Evolutionary conservation across 2,113 vertebrate genomes (phyloP).

Genomic region (Lathamus discolor): DNA sequence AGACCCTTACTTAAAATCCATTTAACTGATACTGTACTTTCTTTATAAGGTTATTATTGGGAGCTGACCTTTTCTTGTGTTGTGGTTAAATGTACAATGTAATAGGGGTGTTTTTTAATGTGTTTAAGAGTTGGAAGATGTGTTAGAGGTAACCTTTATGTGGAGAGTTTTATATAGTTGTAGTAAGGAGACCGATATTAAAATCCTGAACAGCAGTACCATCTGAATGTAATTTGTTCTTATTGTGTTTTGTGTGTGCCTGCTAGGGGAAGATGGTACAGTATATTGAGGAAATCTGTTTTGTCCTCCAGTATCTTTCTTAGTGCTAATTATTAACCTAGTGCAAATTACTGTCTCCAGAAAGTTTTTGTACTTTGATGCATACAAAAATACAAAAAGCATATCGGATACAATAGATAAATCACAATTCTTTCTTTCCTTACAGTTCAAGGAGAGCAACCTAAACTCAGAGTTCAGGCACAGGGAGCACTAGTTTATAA

Average conservation of each 20-base stretch:
- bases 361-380: neutral
- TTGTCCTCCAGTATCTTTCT: neutral
- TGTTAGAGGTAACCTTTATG: constrained; percentile 58
- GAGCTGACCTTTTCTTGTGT: constrained; percentile 55
- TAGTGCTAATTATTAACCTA: neutral
- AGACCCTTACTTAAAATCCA: constrained; percentile 58
- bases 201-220: constrained; percentile 29
- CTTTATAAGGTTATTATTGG: constrained; percentile 58
- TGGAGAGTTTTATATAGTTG: constrained; percentile 41
- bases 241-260: constrained; percentile 27
- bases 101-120: constrained; percentile 54
- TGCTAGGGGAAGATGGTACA: neutral
- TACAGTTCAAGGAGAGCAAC: neutral
- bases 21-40: constrained; percentile 62
- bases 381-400: neutral
- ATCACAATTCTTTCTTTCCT: neutral
- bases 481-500: neutral
- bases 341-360: neutral
- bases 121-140: constrained; percentile 50
- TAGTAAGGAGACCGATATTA: constrained; percentile 31
- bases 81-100: constrained; percentile 47
- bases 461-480: neutral
- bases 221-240: constrained; percentile 48
- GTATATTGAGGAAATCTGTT: neutral
- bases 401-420: neutral